Conservation (phyloP, 1,140 invertebrate species). For the Portunus trituberculatus region DNA sequence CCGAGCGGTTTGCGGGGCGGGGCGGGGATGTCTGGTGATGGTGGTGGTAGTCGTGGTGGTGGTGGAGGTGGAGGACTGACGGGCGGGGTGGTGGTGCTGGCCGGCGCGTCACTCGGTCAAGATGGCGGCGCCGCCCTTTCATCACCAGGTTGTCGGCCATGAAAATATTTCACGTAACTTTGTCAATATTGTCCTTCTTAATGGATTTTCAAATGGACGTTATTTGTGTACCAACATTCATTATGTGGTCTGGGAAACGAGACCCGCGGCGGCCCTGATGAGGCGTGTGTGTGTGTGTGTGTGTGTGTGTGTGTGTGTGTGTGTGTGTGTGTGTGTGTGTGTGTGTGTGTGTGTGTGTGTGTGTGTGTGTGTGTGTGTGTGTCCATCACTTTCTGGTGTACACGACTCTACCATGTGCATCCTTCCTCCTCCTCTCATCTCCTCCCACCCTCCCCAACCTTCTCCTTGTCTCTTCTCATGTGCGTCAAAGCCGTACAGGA, state of each 20-base stretch:
- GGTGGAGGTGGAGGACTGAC: not conserved
- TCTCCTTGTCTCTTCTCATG: not conserved
- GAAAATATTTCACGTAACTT: conserved; percentile 73
- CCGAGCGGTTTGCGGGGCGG: not conserved
- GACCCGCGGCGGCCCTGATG: conserved; percentile 17
- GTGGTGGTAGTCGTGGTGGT: not conserved
- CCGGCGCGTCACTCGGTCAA: conserved; percentile 51
- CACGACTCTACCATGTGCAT: not conserved
- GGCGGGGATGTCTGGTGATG: not conserved
- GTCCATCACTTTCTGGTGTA: not conserved
- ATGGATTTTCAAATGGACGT: conserved; percentile 74
- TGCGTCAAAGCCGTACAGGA: not conserved
- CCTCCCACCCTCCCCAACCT: too few relatives aligned
- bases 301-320: conserved; percentile 12
- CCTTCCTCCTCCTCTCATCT: not conserved
- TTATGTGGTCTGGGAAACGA: conserved; percentile 71
- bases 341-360: conserved; percentile 7
- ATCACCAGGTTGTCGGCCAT: conserved; percentile 62
- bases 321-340: conserved; percentile 18
- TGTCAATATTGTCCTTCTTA: conserved; percentile 74
- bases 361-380: not conserved
- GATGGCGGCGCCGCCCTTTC: conserved; percentile 64
- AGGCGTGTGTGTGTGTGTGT: conserved; percentile 26
- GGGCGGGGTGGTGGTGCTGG: not conserved
- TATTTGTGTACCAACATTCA: conserved; percentile 75